Evolutionary conservation across 2,113 vertebrate species (phyloP), one percentile per base, ranked within the genome.

Genomic region (Melanostigma gelatinosum): DNA sequence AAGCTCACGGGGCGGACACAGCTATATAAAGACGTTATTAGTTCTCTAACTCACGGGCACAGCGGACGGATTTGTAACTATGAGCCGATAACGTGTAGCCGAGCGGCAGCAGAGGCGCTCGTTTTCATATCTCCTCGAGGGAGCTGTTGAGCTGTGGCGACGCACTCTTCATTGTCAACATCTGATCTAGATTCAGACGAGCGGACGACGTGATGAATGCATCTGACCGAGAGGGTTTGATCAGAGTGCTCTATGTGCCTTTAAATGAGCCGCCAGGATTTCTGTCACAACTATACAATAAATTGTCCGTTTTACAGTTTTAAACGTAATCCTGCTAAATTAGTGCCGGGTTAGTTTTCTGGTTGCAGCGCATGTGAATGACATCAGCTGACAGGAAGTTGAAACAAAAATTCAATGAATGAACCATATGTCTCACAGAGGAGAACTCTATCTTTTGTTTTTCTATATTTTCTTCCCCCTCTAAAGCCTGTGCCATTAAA

Each of bases 21-120:
- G 61, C 24, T 29, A 46, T 4, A 90, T 77, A 15, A 85, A 88
- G 75, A 72, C 66, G 15, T 85, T 84, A 90, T 89, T 85, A 89
- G 76, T 48, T 61, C 78, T 65, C 46, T 73, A 83, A 75, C 85
- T 87, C 77, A 24, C 67, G 10, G 76, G 63, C 82, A 75, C 86
- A 15, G 71, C 12, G 77, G 87, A 77, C 66, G 32, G 9, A 55
- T 85, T 89, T 65, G 11, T 46, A 70, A 60, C 64, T 63, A 8
- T 52, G 15, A 16, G 72, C 83, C 84, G 74, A 83, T 86, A 86
- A 73, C 22, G 32, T 72, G 73, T 4, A 20, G 64, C 60, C 69
- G 6, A 75, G 83, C 61, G 44, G 77, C 61, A 36, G 58, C 67
- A 70, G 42, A 48, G 48, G 63, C 32, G 79, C 82, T 73, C 6